Percentiles rank a stretch among this genome's conserved stretches.
These are phyloP conservation scores for Donacobius atricapilla DNA, from an alignment of 2,113 vertebrate species.

Conservation along the genomic window DNA sequence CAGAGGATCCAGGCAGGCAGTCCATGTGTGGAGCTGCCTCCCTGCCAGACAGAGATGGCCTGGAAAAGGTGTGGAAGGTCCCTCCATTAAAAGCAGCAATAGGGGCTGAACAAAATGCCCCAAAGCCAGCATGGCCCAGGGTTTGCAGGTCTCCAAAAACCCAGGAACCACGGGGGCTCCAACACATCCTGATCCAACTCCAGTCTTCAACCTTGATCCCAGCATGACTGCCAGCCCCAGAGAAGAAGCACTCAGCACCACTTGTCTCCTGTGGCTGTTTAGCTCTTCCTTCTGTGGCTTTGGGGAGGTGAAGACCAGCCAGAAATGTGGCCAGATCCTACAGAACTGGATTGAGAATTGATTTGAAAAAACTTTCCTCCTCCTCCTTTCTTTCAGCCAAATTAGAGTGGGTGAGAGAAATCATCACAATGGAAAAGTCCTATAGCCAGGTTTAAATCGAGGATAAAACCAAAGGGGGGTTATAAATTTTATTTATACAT, in stretches of 20 bases:
- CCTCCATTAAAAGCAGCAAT: background rate
- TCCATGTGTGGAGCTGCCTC: background rate
- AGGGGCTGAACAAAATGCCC: background rate
- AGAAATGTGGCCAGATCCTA: background rate
- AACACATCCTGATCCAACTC: background rate
- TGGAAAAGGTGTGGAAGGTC: background rate
- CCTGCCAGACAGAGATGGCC: background rate
- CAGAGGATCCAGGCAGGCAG: background rate
- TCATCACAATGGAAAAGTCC: background rate
- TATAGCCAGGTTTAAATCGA: background rate
- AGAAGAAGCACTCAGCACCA: background rate
- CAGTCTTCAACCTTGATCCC: fast-evolving
- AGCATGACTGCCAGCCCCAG: fast-evolving
- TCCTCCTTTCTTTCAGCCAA: background rate
- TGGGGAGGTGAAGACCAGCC: background rate
- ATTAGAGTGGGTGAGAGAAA: background rate
- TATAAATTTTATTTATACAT: background rate
- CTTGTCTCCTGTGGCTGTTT: fast-evolving
- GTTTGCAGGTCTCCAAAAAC: background rate
- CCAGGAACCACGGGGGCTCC: fast-evolving
- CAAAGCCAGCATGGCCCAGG: fast-evolving
- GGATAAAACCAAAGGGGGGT: background rate
- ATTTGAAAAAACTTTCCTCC: background rate
- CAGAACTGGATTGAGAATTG: background rate
- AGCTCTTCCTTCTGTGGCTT: background rate